These are phyloP conservation scores for Dasypolia templi DNA, from an alignment of 2,888 invertebrate species.

Conservation along the genomic window DNA sequence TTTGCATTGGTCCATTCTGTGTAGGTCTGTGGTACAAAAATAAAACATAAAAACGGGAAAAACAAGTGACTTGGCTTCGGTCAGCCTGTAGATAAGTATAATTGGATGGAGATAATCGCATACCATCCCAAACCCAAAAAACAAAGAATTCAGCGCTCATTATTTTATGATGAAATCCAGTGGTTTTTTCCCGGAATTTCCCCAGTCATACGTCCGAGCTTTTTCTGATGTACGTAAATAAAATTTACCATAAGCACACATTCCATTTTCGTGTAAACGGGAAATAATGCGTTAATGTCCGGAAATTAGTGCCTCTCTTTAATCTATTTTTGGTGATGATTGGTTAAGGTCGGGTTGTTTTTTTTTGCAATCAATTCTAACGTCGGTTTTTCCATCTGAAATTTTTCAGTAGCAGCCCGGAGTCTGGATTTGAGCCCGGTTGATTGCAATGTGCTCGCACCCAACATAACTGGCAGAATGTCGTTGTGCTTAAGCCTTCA, in stretches of 20 bases:
- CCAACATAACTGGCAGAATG: no score
- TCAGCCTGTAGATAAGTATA: no score
- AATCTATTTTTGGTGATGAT: neutral
- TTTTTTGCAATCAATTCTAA: neutral
- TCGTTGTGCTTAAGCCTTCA: no score
- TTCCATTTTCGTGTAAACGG: neutral
- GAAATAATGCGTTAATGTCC: neutral
- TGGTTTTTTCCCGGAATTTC: neutral
- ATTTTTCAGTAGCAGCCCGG: no score
- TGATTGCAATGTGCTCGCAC: no score
- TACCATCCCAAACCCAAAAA: neutral
- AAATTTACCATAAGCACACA: neutral
- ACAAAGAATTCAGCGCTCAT: neutral
- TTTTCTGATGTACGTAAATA: neutral
- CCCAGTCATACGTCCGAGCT: neutral
- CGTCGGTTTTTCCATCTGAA: no score
- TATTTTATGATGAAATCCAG: neutral
- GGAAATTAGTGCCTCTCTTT: neutral
- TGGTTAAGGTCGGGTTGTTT: no score
- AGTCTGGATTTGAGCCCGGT: no score
- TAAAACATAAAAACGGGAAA: no score
- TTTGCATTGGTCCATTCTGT: no score
- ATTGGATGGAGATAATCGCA: neutral
- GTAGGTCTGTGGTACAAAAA: no score
- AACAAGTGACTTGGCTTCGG: no score